Evolutionary conservation across 2,113 vertebrate species (phyloP).

Genomic region (Thymallus thymallus): DNA sequence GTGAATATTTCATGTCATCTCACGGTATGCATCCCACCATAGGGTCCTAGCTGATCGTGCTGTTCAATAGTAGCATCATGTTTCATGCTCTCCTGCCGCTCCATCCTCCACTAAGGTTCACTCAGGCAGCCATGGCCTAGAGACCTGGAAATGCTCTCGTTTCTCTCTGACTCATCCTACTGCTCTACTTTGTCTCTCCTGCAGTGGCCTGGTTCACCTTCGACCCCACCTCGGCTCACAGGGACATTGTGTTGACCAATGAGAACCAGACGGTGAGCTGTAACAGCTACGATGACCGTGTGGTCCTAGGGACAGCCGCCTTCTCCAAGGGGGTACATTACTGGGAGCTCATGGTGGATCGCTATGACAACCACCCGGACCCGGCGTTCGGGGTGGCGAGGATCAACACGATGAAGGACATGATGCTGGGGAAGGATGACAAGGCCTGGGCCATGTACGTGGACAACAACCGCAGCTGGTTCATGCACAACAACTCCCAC

Average conservation of each 20-base stretch:
- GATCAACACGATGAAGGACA: conserved; percentile 91
- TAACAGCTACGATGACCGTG: conserved; percentile 95
- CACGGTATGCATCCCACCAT: no score
- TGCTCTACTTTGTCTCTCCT: background rate
- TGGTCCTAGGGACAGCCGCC: conserved; percentile 91
- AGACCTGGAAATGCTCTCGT: background rate
- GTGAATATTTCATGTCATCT: conserved; percentile 7
- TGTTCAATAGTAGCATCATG: no score
- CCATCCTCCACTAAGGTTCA: background rate
- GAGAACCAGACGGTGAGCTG: conserved; percentile 94
- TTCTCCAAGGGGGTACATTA: conserved; percentile 96
- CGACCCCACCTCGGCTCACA: conserved; percentile 89
- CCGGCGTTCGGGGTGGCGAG: conserved; percentile 94
- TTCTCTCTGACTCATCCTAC: no score
- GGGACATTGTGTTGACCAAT: conserved; percentile 91
- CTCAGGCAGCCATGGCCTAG: background rate
- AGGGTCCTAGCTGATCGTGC: background rate
- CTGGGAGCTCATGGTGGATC: conserved; percentile 92
- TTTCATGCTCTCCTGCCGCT: background rate
- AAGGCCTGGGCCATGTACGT: conserved; percentile 99
- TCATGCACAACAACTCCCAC: conserved; percentile 99
- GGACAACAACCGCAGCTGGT: conserved; percentile 99
- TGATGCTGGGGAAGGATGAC: conserved; percentile 97
- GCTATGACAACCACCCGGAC: conserved; percentile 97
- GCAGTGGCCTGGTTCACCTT: conserved; percentile 98